A percentile compares a stretch with the other conserved stretches of the same genome.
phyloP scores from a whole-genome alignment of 2,888 invertebrate genomes.

The Mechanitis messenoides region DNA sequence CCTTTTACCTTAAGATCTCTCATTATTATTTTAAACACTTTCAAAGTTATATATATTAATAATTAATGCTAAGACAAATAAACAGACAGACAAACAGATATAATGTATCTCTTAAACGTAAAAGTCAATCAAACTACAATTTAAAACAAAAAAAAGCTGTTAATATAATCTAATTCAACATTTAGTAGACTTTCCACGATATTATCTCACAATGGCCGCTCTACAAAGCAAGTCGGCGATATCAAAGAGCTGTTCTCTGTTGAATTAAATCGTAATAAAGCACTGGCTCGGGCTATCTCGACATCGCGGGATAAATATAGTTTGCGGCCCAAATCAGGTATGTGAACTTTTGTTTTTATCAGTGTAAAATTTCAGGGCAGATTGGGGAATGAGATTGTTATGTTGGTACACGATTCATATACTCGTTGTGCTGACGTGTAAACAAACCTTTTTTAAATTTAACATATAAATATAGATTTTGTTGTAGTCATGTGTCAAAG shows the following conservation, averaged over 20 bases:
- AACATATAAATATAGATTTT: no score
- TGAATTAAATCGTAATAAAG: conserved; percentile 74
- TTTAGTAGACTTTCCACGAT: conserved; percentile 6
- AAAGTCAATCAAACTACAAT: background rate
- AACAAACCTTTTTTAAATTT: no score
- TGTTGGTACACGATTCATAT: conserved; percentile 5
- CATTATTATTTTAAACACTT: no score
- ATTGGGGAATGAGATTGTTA: conserved; percentile 29
- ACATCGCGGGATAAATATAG: conserved; percentile 37
- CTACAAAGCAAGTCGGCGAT: conserved; percentile 51
- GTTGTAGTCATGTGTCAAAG: no score
- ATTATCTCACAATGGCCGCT: conserved; percentile 33
- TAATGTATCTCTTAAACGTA: no score
- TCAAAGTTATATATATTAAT: no score
- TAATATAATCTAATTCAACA: background rate
- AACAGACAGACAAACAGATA: no score
- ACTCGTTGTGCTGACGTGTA: background rate
- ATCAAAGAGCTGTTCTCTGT: conserved; percentile 58
- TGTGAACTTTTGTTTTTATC: conserved; percentile 39
- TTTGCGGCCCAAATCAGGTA: conserved; percentile 33
- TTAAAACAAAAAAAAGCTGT: background rate
- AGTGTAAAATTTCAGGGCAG: conserved; percentile 41
- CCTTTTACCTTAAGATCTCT: no score
- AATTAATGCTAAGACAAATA: no score
- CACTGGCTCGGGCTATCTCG: conserved; percentile 43